Conservation (phyloP, 2,888 invertebrate genomes). For the Acleris emargana region DNA sequence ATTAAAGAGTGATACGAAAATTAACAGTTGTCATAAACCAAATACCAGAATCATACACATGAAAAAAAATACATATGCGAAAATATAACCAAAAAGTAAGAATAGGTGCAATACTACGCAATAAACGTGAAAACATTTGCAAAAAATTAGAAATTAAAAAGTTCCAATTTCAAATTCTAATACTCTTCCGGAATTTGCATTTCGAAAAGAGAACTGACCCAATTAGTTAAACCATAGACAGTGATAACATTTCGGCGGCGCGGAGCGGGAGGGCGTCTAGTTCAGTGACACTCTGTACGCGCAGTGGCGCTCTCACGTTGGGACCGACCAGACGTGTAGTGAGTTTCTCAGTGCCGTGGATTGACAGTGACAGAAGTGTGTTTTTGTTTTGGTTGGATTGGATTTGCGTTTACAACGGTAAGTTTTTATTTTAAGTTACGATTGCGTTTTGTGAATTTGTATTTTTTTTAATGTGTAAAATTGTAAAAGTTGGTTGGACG, state of each 20-base stretch:
- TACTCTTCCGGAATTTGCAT: constrained; percentile 7
- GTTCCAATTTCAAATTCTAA: not conserved
- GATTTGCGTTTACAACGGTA: constrained; percentile 37
- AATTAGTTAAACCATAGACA: constrained; percentile 71
- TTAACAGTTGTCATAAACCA: too few relatives aligned
- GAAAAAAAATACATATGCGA: too few relatives aligned
- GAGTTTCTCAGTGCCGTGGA: constrained; percentile 10
- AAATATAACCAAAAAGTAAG: too few relatives aligned
- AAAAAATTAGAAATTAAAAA: constrained; percentile 1
- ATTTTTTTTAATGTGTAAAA: too few relatives aligned
- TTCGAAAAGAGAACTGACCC: constrained; percentile 55
- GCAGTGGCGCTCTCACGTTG: constrained; percentile 56
- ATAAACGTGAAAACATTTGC: too few relatives aligned
- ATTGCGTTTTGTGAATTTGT: not conserved
- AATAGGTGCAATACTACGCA: too few relatives aligned
- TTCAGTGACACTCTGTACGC: constrained; percentile 66
- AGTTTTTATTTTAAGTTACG: constrained; percentile 9
- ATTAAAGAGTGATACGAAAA: too few relatives aligned
- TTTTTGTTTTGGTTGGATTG: constrained; percentile 44
- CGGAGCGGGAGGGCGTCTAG: constrained; percentile 55
- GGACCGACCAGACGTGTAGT: constrained; percentile 51
- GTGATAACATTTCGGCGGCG: constrained; percentile 70
- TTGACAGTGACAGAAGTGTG: constrained; percentile 69
- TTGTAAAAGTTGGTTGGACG: too few relatives aligned
- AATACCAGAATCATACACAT: too few relatives aligned